Base-by-base conservation (phyloP, 1,140 invertebrate species). In the Dinothrombium tinctorium region DNA sequence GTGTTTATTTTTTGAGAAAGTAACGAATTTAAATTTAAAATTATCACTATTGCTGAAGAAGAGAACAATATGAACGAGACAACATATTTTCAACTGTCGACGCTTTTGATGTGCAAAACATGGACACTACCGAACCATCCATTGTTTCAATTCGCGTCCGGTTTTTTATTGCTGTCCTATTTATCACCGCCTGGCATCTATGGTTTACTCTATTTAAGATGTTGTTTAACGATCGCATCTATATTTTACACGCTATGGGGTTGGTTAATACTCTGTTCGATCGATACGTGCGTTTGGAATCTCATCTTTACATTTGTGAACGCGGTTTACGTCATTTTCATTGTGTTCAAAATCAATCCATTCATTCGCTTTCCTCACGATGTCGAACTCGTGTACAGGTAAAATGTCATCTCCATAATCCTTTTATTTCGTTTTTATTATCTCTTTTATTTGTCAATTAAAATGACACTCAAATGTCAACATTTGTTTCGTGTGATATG, bases 251-350 rank as follows among this genome's bases (percentile, higher is more conserved):
- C 70, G 24, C 59, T 79, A 39, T 84, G 79, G 75, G 75, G 74
- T 20, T 82, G 75, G 69, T n/a, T 36, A 21, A 70, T 82, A 32
- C 67, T 78, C 49, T 84, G 80, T 58, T 76, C 76, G 51, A 64
- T 78, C 46, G 80, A 84, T 53, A 74, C 76, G 45, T 73, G 79
- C 49, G 61, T 82, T 36, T 86, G 81, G 81, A 83, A 82, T 53
- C 68, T 70, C 50, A 67, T 72, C 28, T 83, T 83, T 59, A 67
- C 81, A 50, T 59, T 69, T 48, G 73, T 84, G 54, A 84, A 84
- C 62, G 69, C 76, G 47, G 59, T 81, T 49, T 78, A 84, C 59
- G 69, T 80, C 43, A 66, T 74, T 49, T 66, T 75, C 48, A 68
- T 83, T 47, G 68, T 82, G 47, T 83, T 76, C 61, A 69, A 72